phyloP scores from a whole-genome alignment of 1,140 invertebrate species.

The Druon quercuslanigerum region DNA sequence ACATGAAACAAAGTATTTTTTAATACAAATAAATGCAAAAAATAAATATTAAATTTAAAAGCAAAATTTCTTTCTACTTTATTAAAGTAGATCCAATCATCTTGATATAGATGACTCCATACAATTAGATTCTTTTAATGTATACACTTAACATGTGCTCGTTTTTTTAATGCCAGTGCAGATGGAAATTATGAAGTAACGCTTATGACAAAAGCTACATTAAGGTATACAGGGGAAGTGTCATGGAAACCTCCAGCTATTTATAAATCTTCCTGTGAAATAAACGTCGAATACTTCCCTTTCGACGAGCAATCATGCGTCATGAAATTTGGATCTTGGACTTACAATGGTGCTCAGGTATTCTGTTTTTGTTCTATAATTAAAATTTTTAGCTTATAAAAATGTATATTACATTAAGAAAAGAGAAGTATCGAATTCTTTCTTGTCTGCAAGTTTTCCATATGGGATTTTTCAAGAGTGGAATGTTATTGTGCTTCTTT shows the following conservation, averaged over 20 bases:
- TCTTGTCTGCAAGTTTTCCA: no score
- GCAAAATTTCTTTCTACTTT: no score
- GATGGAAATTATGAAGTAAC: slow-evolving; percentile 99
- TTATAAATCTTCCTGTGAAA: slow-evolving; percentile 98
- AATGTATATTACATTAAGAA: no score
- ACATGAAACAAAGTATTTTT: no score
- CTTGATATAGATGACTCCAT: no score
- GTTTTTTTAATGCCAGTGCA: slow-evolving; percentile 78
- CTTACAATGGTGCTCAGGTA: slow-evolving; percentile 93
- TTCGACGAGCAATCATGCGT: slow-evolving; percentile 95
- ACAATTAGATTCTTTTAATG: no score
- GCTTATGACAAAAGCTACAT: slow-evolving; percentile 96
- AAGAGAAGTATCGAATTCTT: no score
- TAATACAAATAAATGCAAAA: no score
- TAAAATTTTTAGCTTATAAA: neutral
- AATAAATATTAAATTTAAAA: no score
- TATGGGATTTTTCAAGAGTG: no score
- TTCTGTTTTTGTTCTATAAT: neutral
- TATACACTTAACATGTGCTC: neutral
- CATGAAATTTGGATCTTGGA: slow-evolving; percentile 98
- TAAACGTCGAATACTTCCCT: slow-evolving; percentile 96
- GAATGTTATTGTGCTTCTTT: no score
- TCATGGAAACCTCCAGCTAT: slow-evolving; percentile 99
- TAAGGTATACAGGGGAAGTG: slow-evolving; percentile 92
- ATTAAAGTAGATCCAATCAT: no score